Evolutionary conservation across 1,140 invertebrate genomes (phyloP), one percentile per base, ranked within the genome.

Genomic region (Aphelenchoides fujianensis): DNA sequence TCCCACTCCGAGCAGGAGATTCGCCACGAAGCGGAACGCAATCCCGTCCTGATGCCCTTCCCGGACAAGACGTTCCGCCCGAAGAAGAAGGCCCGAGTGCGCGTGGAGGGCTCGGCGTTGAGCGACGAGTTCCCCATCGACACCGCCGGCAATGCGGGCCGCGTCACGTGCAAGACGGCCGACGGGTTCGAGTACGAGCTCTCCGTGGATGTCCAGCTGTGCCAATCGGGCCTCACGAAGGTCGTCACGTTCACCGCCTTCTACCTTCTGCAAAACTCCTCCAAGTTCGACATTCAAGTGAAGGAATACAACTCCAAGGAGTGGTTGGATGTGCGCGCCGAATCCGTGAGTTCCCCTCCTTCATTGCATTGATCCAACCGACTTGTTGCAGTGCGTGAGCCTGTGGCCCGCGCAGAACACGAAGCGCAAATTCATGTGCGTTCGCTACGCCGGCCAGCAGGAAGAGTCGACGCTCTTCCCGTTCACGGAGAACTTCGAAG

Each of bases 121-220:
- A 97, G 94, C 1, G 92, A 97, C 68, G 95, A 94, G 84, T 98
- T 98, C 84, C 92, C 95, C 0, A 86, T 98, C 57, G 95, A 98
- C 84, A 93, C 94, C 27, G 94, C 94, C 19, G 95, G 95, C 1
- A 96, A 92, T 70, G 91, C 92, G 62, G 95, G 95, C 54, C 90
- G 91, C 9, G 90, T 98, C 0, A 87, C 87, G 12, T 97, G 95
- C 81, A 91, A 91, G 82, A 87, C 88, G 34, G 90, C 91, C 5
- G 88, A 90, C 79, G 86, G 88, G 71, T 87, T 88, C 53, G 77
- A 74, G 19, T 86, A 81, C 74, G 84, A 85, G 67, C 85, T 98
- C 82, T 94, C 94, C 35, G 92, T 98, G 0, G 90, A 92, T 55
- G 97, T 97, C 85, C 89, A 91, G 71, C 85, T 98, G 72, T 92